phyloP scores from a whole-genome alignment of 2,797 vertebrate genomes.

The Botia kubotai region DNA sequence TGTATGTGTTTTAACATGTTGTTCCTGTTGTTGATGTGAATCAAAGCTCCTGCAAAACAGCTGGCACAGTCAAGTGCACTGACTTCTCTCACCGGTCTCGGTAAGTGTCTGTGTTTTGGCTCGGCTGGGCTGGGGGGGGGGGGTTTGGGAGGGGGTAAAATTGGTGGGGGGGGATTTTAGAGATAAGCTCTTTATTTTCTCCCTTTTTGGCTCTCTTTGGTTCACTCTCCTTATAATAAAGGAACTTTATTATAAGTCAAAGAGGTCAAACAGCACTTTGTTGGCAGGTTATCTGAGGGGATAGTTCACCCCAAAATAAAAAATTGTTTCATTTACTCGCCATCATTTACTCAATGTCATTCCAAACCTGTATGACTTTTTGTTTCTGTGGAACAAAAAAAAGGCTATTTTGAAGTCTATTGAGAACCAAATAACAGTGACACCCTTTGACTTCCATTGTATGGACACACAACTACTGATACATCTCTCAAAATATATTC shows the following conservation, averaged over 20 bases:
- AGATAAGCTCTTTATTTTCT: slow-evolving; percentile 44
- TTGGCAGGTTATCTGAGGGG: slow-evolving; percentile 1
- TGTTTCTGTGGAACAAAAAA: too few species aligned
- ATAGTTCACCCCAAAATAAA: too few species aligned
- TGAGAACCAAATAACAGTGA: too few species aligned
- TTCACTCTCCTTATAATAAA: too few species aligned
- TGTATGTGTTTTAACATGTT: slow-evolving; percentile 99
- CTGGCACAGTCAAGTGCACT: slow-evolving; percentile 99
- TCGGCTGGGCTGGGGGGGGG: slow-evolving; percentile 76
- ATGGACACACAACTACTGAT: too few species aligned
- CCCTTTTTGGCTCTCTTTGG: slow-evolving; percentile 2
- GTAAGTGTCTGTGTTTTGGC: slow-evolving; percentile 88
- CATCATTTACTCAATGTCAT: too few species aligned
- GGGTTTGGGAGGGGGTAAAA: slow-evolving; percentile 46
- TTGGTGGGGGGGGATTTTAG: slow-evolving; percentile 20
- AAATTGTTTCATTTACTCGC: too few species aligned
- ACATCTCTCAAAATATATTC: too few species aligned
- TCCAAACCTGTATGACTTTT: too few species aligned
- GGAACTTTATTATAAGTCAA: slow-evolving; percentile 19
- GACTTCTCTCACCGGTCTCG: slow-evolving; percentile 99
- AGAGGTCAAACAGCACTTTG: slow-evolving; percentile 12
- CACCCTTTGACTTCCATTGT: too few species aligned
- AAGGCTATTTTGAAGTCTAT: too few species aligned
- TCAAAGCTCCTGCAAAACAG: slow-evolving; percentile 99
- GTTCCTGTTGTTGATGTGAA: slow-evolving; percentile 99